These are phyloP conservation scores for Papilio machaon DNA, from an alignment of 1,140 invertebrate species.

Conservation along the genomic window DNA sequence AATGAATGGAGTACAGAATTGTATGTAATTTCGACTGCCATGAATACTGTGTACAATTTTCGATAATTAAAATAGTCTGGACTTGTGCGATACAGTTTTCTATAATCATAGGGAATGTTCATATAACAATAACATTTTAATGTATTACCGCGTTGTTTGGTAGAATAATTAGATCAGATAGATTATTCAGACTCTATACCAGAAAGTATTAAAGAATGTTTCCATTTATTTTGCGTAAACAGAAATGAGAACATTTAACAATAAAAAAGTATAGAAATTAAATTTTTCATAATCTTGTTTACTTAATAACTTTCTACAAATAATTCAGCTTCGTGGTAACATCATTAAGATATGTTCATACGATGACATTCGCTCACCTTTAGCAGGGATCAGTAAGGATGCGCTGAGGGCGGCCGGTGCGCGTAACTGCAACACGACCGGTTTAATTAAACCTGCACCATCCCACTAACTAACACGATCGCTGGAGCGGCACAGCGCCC, in stretches of 20 bases:
- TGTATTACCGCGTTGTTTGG: background rate
- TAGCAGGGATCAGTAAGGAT: background rate
- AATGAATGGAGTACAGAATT: slow-evolving; percentile 7
- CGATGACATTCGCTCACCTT: background rate
- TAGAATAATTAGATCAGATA: too few relatives aligned
- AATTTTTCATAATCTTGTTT: background rate
- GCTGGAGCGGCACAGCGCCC: slow-evolving; percentile 39
- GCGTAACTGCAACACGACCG: slow-evolving; percentile 52
- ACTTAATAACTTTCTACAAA: background rate
- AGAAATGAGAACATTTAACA: too few relatives aligned
- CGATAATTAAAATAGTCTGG: slow-evolving; percentile 10
- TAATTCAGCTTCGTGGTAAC: background rate
- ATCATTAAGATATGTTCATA: background rate
- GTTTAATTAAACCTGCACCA: slow-evolving; percentile 58
- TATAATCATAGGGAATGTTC: background rate
- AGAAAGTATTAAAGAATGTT: too few relatives aligned
- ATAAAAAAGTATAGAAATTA: too few relatives aligned
- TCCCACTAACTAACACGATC: slow-evolving; percentile 54
- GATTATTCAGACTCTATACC: too few relatives aligned
- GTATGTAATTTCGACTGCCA: slow-evolving; percentile 24
- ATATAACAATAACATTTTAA: background rate
- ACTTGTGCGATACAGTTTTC: background rate
- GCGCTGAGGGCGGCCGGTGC: slow-evolving; percentile 2
- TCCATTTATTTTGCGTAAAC: too few relatives aligned
- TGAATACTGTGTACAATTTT: background rate